Evolutionary conservation across 2,113 vertebrate genomes (phyloP).

Genomic region (Polyodon spathula): DNA sequence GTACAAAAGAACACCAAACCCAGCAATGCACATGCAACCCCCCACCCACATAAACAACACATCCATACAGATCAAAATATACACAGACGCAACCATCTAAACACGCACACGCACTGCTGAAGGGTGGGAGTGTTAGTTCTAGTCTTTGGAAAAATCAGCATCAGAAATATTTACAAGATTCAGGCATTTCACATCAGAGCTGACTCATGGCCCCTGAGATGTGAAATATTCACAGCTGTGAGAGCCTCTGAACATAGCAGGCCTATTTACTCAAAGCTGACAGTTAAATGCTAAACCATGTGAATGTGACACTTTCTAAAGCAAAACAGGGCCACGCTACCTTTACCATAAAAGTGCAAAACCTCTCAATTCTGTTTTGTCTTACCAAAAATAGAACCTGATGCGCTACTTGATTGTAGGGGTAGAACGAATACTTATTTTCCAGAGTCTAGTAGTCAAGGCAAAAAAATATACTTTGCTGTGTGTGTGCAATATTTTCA

Average conservation of each 20-base stretch:
- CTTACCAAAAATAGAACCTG: too few species aligned
- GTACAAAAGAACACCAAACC: too few species aligned
- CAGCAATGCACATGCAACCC: too few species aligned
- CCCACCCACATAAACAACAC: slow-evolving; percentile 1
- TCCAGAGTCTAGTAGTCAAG: too few species aligned
- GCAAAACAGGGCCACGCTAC: neutral
- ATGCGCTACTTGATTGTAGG: too few species aligned
- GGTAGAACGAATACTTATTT: too few species aligned
- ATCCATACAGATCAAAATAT: neutral
- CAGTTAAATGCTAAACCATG: neutral
- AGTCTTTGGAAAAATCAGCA: slow-evolving; percentile 28
- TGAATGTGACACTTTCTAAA: neutral
- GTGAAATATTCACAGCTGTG: slow-evolving; percentile 15
- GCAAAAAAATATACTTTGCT: too few species aligned
- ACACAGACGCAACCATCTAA: slow-evolving; percentile 13
- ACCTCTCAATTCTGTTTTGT: neutral
- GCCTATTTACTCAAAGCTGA: neutral
- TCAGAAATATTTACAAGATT: slow-evolving; percentile 36
- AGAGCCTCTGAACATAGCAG: neutral
- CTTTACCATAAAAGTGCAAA: neutral
- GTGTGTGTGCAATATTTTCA: too few species aligned
- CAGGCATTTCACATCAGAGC: slow-evolving; percentile 13
- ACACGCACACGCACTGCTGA: slow-evolving; percentile 19
- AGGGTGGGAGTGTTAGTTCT: slow-evolving; percentile 6
- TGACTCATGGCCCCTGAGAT: slow-evolving; percentile 8